A percentile compares a stretch with the other conserved stretches of the same genome.
Conservation (phyloP, 2,797 vertebrate species). For the Balearica regulorum region DNA sequence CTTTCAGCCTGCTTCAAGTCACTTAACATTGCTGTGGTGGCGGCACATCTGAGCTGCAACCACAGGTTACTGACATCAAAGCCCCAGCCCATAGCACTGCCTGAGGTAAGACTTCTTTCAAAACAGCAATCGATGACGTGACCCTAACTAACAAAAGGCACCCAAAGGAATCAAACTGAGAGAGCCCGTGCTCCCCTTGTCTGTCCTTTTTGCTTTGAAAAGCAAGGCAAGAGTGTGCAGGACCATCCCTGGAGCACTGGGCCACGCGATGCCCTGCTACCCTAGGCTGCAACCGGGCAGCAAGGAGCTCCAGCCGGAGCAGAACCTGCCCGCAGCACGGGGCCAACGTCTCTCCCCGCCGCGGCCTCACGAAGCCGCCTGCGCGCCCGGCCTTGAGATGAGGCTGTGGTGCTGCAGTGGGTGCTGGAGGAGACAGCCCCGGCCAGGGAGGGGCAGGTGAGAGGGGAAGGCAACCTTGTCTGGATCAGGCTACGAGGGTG, state of each 20-base stretch:
- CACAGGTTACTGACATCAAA: neutral
- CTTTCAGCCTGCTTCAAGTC: neutral
- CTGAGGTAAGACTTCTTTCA: neutral
- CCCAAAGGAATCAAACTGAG: neutral
- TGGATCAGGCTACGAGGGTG: neutral
- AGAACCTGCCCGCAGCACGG: neutral
- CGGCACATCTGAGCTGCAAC: neutral
- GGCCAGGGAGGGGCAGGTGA: neutral
- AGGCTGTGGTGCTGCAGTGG: too few relatives aligned
- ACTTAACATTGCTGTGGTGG: neutral
- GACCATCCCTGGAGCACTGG: neutral
- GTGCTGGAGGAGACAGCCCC: neutral
- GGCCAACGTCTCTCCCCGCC: too few relatives aligned
- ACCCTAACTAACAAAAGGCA: neutral
- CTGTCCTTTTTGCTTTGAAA: neutral
- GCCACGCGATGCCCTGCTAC: fast-evolving
- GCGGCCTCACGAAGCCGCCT: fast-evolving
- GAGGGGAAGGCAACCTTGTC: neutral
- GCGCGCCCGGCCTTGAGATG: fast-evolving
- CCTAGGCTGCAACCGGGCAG: neutral
- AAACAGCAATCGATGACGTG: neutral
- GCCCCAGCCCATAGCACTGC: neutral
- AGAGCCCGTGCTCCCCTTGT: neutral
- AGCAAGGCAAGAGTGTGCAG: neutral
- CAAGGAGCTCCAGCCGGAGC: neutral